Evolutionary conservation across 1,140 invertebrate species (phyloP), one percentile per base, ranked within the genome.

Genomic region (Onthophagus taurus): DNA sequence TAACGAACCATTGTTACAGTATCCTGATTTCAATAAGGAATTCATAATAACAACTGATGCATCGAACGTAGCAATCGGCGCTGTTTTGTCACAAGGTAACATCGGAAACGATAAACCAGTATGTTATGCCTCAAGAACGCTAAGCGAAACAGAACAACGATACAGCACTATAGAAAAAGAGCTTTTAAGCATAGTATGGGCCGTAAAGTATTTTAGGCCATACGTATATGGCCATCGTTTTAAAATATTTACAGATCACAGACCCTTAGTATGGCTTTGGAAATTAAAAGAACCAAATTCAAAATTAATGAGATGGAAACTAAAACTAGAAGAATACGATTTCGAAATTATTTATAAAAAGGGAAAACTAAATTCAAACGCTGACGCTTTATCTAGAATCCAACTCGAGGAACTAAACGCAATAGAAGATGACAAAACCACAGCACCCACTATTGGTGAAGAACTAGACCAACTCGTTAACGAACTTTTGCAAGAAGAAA

Each of bases 81-180:
- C 76, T 9, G 57, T 67, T 3, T 48, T 70, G 12, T 77, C 72
- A 71, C 21, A 73, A n/a, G 55, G 62, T n/a, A 39, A 16, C 5
- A 11, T 29, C 21, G 21, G 12, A 11, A 39, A 24, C 18, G 41
- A 51, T 19, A 33, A 55, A 16, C 61, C 55, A n/a, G 46, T 69
- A 9, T 52, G 55, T 11, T 66, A 58, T 53, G 54, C 58, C 7
- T 56, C 45, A 4, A 41, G 55, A 42, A 36, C 51, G 3, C 44
- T 68, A 1, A 55, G 36, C 5, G 9, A 33, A 18, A 47, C 54
- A 7, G 53, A 68, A 44, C 31, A 47, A 23, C 48, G 51, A 5
- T 69, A 65, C 43, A 19, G 54, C 2, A 48, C 54, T 17, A 61
- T 62, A 9, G 60, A 69, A 36, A 64, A 59, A 35, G 61, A 68